Evolutionary conservation across 2,113 vertebrate species (phyloP).

Genomic region (Serilophus lunatus): DNA sequence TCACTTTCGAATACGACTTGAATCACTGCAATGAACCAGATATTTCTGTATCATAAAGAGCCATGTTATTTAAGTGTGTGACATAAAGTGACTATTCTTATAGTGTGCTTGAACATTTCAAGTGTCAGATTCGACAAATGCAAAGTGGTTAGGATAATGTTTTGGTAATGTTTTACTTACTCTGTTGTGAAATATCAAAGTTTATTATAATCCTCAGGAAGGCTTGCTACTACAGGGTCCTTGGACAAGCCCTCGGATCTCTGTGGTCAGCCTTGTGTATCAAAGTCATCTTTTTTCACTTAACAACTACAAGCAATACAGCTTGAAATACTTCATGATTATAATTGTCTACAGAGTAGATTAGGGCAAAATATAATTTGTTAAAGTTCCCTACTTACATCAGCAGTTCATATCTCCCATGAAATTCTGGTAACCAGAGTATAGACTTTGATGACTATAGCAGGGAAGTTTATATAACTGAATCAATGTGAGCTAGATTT

Average conservation of each 20-base stretch:
- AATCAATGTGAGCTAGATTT: too few species aligned
- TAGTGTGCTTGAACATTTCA: not conserved
- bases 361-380: not conserved
- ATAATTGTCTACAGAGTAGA: not conserved
- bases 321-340: not conserved
- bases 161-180: not conserved
- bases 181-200: not conserved
- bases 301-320: not conserved
- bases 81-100: not conserved
- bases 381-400: not conserved
- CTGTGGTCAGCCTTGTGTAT: not conserved
- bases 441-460: not conserved
- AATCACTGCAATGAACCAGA: not conserved
- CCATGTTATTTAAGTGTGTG: rapidly evolving
- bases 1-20: not conserved
- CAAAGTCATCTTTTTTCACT: not conserved
- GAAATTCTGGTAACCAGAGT: not conserved
- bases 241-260: not conserved
- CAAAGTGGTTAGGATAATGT: not conserved
- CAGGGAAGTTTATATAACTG: not conserved
- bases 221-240: not conserved
- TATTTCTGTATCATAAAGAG: not conserved
- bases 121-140: not conserved
- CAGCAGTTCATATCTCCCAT: not conserved
- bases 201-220: not conserved